Evolutionary conservation across 2,113 vertebrate species (phyloP), one percentile per base, ranked within the genome.

Genomic region (Tamias sibiricus): DNA sequence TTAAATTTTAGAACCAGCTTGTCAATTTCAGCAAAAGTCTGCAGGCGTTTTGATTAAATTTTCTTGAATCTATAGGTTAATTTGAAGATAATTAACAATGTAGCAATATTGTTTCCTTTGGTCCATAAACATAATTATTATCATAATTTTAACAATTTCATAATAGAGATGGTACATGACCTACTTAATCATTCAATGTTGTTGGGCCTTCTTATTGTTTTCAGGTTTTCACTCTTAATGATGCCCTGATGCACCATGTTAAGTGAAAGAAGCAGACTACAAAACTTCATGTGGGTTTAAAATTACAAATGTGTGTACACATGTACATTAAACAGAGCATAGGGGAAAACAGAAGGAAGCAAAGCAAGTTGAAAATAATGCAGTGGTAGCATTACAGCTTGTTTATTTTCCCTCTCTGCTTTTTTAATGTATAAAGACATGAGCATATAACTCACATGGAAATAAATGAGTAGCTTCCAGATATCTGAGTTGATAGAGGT

Each of bases 1-100:
- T 49, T 80, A 84, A 74, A 74, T 91, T 92, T 75, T 87, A 80
- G 42, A 89, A 92, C 54, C 80, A 90, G 2, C 19, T 92, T 79
- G 20, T 47, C 84, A 68, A 69, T 82, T 93, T 93, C 44, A 88
- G 32, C 7, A 81, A 89, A 89, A 57, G 0, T 16, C 42, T 90
- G 44, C n/a, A 72, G 49, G 12, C 19, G 75, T 84, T 95, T 87
- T 87, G 32, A 95, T 42, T 81, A 40, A 35, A 64, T 64, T 87
- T 30, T 69, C 66, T 66, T 90, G 13, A 95, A 37, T 82, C 47
- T 83, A 64, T 30, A 87, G 42, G 32, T 37, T 42, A 90, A 40
- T 71, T 86, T 79, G 24, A 69, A 37, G 28, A 52, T 66, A 90
- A 93, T 1, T 71, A 57, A 47, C 37, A 81, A 59, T 44, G 71